Percentiles rank a stretch among this genome's conserved stretches.
Evolutionary conservation across 2,888 invertebrate species (phyloP).

Genomic region (Amorpha juglandis): DNA sequence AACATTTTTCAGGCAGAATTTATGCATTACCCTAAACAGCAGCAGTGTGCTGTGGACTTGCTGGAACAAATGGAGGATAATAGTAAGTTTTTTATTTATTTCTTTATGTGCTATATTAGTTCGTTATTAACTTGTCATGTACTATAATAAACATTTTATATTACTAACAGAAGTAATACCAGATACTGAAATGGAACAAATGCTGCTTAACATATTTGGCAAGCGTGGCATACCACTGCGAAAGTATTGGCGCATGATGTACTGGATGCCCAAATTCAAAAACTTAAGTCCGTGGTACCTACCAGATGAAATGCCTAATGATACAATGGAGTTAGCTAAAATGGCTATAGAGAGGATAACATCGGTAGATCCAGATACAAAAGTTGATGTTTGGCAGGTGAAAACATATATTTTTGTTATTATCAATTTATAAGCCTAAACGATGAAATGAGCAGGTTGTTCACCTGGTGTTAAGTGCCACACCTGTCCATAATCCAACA

Average conservation of each 20-base stretch:
- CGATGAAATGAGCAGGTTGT: too few relatives aligned
- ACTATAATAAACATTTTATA: slow-evolving; percentile 32
- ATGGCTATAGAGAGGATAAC: slow-evolving; percentile 93
- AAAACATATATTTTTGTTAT: slow-evolving; percentile 33
- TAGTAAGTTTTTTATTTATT: slow-evolving; percentile 77
- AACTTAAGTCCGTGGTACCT: slow-evolving; percentile 94
- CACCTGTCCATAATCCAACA: too few relatives aligned
- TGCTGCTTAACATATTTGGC: slow-evolving; percentile 94
- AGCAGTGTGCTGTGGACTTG: slow-evolving; percentile 95
- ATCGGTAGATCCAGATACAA: slow-evolving; percentile 90
- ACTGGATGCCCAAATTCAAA: slow-evolving; percentile 97
- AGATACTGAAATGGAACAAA: slow-evolving; percentile 93
- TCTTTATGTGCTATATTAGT: neutral
- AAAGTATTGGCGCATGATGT: slow-evolving; percentile 92
- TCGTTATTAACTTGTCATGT: neutral
- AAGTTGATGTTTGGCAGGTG: slow-evolving; percentile 87
- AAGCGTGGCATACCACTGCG: slow-evolving; percentile 88
- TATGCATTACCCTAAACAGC: slow-evolving; percentile 97
- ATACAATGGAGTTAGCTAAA: slow-evolving; percentile 90
- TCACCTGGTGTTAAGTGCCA: too few relatives aligned
- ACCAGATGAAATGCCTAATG: slow-evolving; percentile 90
- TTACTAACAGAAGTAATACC: slow-evolving; percentile 92
- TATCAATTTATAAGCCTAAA: too few relatives aligned
- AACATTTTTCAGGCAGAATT: slow-evolving; percentile 95
- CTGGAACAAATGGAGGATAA: slow-evolving; percentile 97